phyloP scores from a whole-genome alignment of 1,140 invertebrate species.

The Drosophila teissieri region DNA sequence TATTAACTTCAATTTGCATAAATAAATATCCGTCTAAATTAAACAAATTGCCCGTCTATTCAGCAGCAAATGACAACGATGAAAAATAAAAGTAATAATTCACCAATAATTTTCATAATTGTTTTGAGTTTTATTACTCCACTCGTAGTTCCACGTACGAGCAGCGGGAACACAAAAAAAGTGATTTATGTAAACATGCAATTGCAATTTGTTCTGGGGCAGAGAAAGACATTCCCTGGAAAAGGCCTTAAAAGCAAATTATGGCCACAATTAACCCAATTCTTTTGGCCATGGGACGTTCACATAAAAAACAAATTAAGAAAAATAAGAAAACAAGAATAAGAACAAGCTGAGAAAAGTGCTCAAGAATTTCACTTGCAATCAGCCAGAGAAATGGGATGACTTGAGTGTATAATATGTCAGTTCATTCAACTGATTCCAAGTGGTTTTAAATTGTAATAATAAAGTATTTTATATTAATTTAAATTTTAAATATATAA shows the following conservation, averaged over 20 bases:
- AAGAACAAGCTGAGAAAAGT: slow-evolving; percentile 40
- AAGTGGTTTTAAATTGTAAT: slow-evolving; percentile 5
- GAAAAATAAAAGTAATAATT: slow-evolving; percentile 34
- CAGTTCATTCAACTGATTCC: slow-evolving; percentile 61
- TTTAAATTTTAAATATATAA: no score
- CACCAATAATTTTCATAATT: slow-evolving; percentile 64
- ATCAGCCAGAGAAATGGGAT: slow-evolving; percentile 30
- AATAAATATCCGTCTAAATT: slow-evolving; percentile 61
- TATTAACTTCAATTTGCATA: slow-evolving; percentile 61
- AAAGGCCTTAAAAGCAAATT: slow-evolving; percentile 77
- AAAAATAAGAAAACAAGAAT: slow-evolving; percentile 19
- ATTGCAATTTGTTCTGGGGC: slow-evolving; percentile 63
- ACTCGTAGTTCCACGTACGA: slow-evolving; percentile 23
- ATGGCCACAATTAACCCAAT: slow-evolving; percentile 77
- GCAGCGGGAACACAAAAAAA: background rate
- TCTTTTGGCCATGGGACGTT: slow-evolving; percentile 58
- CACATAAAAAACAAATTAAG: slow-evolving; percentile 58
- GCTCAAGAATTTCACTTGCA: slow-evolving; percentile 63
- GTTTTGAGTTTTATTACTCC: slow-evolving; percentile 38
- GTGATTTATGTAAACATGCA: slow-evolving; percentile 74
- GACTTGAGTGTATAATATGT: slow-evolving; percentile 20
- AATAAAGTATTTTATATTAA: no score
- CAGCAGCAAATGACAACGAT: slow-evolving; percentile 37
- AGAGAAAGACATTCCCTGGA: slow-evolving; percentile 38
- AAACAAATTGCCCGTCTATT: slow-evolving; percentile 55